These are phyloP conservation scores for Potamarius usumacintae DNA, from an alignment of 2,113 vertebrate genomes.

Conservation along the genomic window DNA sequence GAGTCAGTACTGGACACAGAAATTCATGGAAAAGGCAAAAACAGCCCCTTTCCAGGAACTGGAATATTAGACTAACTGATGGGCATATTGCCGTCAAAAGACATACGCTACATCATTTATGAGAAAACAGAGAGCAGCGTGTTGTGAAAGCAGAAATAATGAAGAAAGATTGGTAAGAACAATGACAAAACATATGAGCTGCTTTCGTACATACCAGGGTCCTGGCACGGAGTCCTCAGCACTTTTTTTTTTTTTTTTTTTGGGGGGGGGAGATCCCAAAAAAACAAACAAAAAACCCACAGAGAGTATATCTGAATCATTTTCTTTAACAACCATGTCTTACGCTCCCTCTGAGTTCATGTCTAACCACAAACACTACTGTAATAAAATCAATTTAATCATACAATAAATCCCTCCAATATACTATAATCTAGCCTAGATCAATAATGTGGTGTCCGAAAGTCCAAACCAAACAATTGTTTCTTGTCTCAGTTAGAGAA, in stretches of 20 bases:
- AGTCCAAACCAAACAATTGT: background rate
- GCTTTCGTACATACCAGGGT: background rate
- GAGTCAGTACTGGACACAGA: background rate
- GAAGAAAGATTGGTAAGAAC: background rate
- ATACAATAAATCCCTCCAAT: background rate
- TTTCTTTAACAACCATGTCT: background rate
- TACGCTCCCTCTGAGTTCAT: background rate
- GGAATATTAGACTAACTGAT: constrained; percentile 41
- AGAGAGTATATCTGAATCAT: background rate
- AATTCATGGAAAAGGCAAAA: constrained; percentile 2
- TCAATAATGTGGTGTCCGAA: background rate
- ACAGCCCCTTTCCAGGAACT: background rate
- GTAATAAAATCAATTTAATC: background rate
- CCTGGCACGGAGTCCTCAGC: background rate
- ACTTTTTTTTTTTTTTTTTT: background rate
- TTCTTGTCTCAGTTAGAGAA: background rate
- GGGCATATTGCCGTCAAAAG: constrained; percentile 41
- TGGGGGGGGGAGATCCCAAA: no score
- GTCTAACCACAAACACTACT: background rate
- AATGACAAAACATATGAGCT: constrained; percentile 12
- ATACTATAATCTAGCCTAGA: background rate
- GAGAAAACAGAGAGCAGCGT: background rate
- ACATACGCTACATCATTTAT: background rate
- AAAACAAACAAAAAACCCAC: background rate
- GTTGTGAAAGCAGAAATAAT: background rate